Evolutionary conservation across 2,888 invertebrate genomes (phyloP), one percentile per base, ranked within the genome.

Genomic region (Drosophila fungiperda): DNA sequence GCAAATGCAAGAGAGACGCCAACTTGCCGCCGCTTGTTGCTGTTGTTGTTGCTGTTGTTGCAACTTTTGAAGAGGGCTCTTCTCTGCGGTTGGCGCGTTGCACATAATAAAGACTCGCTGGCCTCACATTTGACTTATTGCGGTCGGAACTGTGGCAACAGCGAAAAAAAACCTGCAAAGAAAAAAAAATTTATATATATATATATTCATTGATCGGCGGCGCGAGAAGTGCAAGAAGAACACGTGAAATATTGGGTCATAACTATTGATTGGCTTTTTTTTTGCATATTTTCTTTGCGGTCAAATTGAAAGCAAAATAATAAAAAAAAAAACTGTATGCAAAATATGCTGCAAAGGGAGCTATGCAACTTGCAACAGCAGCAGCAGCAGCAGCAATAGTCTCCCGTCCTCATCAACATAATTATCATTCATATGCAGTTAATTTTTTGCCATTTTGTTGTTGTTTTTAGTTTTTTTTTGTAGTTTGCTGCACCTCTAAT

Each of bases 71-170:
- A 68, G 83, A 70, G 69, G 68, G 53, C 64, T 62, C 67, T 60
- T 50, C 33, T 83, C 78, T 87, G 87, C 76, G 87, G 84, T 83
- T 69, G 69, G 38, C 64, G 50, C 57, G 54, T 17, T 57, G 15
- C 61, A 48, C 76, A 83, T 87, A 87, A 87, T 87, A 78, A 87
- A 87, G 82, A 45, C 89, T 82, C 82, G 76, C 76, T 85, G 87
- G 89, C 87, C 87, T 85, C 83, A 76, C 78, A 76, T 87, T 87
- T 87, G 87, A 87, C 87, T 87, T 89, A 87, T 87, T 87, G 87
- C 82, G 87, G 87, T 87, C 71, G 84, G 58, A 73, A 65, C 61
- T 68, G 52, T 68, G 53, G 68, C 75, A 74, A n/a, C 71, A 70
- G 12, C 17, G 11, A 42, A 58, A 55, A 64, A 62, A 64, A 72